phyloP scores from a whole-genome alignment of 2,113 vertebrate genomes.

The Sigmodon hispidus region DNA sequence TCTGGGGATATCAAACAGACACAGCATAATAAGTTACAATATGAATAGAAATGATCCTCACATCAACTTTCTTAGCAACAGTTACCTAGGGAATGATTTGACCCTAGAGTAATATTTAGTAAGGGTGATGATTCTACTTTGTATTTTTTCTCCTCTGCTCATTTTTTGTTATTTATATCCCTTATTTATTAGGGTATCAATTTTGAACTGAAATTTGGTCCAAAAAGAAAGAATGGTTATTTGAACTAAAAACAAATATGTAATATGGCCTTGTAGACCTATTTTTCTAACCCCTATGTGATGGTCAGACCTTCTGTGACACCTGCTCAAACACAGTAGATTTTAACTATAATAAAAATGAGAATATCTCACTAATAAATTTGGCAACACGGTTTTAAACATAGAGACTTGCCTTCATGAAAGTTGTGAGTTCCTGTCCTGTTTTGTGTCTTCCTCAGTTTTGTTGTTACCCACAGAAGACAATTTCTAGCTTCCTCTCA shows the following conservation, averaged over 20 bases:
- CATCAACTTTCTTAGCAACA: background rate
- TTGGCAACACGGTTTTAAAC: background rate
- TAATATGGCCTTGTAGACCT: background rate
- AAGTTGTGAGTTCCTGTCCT: background rate
- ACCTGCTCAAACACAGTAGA: background rate
- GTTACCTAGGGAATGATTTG: background rate
- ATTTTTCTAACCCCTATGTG: background rate
- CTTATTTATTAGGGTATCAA: background rate
- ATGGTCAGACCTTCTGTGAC: background rate
- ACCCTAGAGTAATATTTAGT: background rate
- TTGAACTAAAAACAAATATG: background rate
- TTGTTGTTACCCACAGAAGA: background rate
- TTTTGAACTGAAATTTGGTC: background rate
- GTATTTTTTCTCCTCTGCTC: background rate
- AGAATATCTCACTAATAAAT: background rate
- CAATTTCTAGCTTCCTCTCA: background rate
- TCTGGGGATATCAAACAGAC: background rate
- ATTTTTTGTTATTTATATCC: background rate
- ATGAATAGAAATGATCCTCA: fast-evolving
- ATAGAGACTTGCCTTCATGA: background rate
- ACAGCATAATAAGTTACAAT: background rate
- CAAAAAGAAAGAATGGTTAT: background rate
- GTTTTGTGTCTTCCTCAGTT: background rate
- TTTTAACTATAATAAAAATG: background rate
- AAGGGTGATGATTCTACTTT: background rate